A percentile compares a stretch with the other conserved stretches of the same genome.
Evolutionary conservation across 2,113 vertebrate genomes (phyloP).

Genomic region (Bos indicus): DNA sequence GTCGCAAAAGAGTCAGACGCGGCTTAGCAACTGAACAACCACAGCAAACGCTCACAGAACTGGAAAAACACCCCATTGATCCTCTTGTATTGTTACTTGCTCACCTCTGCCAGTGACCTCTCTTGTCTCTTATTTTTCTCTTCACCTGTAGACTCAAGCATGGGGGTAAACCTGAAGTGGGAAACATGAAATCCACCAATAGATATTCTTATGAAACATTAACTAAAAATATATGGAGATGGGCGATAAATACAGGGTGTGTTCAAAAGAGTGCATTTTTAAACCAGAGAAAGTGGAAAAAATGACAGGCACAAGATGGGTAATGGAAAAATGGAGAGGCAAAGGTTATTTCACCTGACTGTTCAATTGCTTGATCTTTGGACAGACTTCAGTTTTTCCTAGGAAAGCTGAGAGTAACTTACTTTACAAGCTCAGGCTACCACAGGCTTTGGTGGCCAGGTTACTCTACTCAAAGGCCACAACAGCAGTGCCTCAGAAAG

Average conservation of each 20-base stretch:
- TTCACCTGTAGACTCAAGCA: background rate
- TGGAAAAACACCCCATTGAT: background rate
- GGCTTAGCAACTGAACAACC: background rate
- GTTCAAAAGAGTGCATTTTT: slow-evolving; percentile 47
- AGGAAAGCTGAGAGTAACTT: background rate
- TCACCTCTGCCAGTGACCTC: background rate
- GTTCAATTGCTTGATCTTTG: slow-evolving; percentile 64
- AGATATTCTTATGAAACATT: slow-evolving; percentile 69
- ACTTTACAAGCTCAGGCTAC: background rate
- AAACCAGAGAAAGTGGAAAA: slow-evolving; percentile 26
- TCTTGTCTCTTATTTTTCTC: background rate
- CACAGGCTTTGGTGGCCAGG: background rate
- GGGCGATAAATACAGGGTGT: slow-evolving; percentile 56
- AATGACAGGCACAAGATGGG: slow-evolving; percentile 19
- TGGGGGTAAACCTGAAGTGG: background rate
- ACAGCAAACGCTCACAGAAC: background rate
- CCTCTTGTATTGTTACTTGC: background rate
- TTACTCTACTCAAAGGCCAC: background rate
- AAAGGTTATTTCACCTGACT: slow-evolving; percentile 60
- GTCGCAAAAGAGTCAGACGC: background rate
- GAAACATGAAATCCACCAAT: slow-evolving; percentile 24
- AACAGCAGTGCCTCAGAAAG: background rate
- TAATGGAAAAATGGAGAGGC: slow-evolving; percentile 65
- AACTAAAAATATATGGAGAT: slow-evolving; percentile 57
- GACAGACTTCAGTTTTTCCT: slow-evolving; percentile 28